Evolutionary conservation across 2,797 vertebrate genomes (phyloP), one percentile per base, ranked within the genome.

Genomic region (Melanotaenia pygmaea): DNA sequence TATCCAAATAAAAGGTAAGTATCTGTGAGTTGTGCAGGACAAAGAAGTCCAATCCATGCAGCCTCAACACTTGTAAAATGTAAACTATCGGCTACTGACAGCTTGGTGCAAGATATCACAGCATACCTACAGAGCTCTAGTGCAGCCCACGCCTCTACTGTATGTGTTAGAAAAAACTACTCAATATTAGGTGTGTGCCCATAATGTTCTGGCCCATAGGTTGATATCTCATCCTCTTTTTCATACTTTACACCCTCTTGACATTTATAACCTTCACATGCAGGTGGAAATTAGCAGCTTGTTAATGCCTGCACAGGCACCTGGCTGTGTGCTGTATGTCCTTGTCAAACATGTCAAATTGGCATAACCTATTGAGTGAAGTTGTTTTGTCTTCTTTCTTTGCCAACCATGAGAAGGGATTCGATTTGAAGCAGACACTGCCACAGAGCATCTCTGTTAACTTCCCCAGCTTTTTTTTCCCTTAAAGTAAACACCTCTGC

Each of bases 401-500:
- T 79, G 71, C 79, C 62, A 66, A 35, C 69, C 45, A 66, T 38
- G 20, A 51, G 53, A 63, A 51, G 56, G 24, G 59, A 40, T 38
- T 81, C 18, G 34, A 28, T 51, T 64, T 47, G 71, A 73, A 78
- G 67, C 64, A 74, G 72, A 84, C 69, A n/a, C 73, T 51, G 59
- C 26, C 4, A 0, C 57, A 60, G 74, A 81, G 47, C 64, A 47
- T 73, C 64, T 22, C 79, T 54, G 54, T 83, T 70, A 77, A 72
- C 37, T 74, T 71, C 59, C 62, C 24, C 8, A 26, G 64, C 10
- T 76, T 65, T 72, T 64, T 73, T 70, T 43, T 65, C 37, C 37
- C 43, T 30, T 61, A 72, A 32, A 83, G 84, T 90, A 92, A 91
- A 89, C 89, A 88, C 58, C 61, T 40, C 68, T 18, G 14, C 80